These are phyloP conservation scores for Myrmophylax atrothorax DNA, from an alignment of 2,113 vertebrate species.

Conservation along the genomic window DNA sequence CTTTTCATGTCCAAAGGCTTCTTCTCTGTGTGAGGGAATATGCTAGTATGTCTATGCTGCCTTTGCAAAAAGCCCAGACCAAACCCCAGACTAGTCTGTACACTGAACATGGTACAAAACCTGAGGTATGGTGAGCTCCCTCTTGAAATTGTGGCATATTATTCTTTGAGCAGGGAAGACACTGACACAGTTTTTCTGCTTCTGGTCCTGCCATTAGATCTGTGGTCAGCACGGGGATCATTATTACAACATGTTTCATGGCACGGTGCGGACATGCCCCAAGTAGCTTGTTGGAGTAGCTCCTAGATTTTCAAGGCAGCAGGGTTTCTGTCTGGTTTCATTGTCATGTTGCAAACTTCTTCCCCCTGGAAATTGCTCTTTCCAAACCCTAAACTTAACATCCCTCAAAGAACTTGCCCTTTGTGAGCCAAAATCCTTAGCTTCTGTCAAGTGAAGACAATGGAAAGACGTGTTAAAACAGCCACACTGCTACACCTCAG, in stretches of 20 bases:
- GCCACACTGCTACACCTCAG: neutral
- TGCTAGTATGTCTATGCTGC: neutral
- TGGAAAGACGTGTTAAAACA: neutral
- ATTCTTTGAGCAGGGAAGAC: neutral
- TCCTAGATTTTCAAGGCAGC: neutral
- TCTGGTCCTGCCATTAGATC: neutral
- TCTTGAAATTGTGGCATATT: neutral
- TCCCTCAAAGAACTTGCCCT: neutral
- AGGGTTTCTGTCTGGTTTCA: conserved; percentile 1
- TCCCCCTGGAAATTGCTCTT: neutral
- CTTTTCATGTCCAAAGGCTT: neutral
- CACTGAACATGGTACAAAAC: neutral
- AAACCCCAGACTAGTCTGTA: neutral
- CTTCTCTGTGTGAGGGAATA: neutral
- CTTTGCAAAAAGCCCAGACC: neutral
- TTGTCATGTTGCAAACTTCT: neutral
- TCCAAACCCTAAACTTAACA: conserved; percentile 7
- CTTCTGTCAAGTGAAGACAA: conserved; percentile 16
- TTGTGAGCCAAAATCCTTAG: neutral
- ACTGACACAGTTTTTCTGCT: neutral
- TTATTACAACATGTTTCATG: neutral
- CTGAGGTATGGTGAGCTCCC: neutral
- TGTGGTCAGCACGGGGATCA: neutral
- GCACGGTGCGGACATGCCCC: accelerated
- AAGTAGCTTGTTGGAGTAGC: neutral